Evolutionary conservation across 2,888 invertebrate species (phyloP).

Genomic region (Scrobipalpa costella): DNA sequence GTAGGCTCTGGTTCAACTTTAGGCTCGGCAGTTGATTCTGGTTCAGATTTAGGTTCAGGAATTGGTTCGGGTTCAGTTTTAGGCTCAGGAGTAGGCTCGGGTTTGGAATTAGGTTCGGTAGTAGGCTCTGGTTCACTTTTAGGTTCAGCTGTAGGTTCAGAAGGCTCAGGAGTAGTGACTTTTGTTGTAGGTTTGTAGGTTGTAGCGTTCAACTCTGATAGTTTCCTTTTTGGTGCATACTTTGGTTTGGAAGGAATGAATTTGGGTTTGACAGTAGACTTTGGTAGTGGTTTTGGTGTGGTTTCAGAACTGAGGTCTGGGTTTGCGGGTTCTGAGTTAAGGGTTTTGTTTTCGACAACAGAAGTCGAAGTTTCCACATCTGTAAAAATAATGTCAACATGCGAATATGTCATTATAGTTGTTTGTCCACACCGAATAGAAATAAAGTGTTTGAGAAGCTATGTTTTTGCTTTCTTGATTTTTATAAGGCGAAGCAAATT

Average conservation of each 20-base stretch:
- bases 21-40: constrained; percentile 45
- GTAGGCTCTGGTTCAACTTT: constrained; percentile 56
- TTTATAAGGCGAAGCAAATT: no score
- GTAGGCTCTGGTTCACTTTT: constrained; percentile 64
- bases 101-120: constrained; percentile 56
- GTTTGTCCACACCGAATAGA: constrained; percentile 41
- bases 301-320: constrained; percentile 40
- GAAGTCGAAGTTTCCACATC: constrained; percentile 72
- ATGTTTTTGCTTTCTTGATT: not conserved
- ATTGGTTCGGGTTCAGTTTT: constrained; percentile 63
- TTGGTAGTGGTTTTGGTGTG: constrained; percentile 45
- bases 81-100: constrained; percentile 56
- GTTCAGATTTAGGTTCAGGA: constrained; percentile 57
- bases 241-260: constrained; percentile 46
- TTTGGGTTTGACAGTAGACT: constrained; percentile 38
- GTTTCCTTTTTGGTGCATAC: constrained; percentile 52
- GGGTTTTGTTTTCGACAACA: constrained; percentile 55
- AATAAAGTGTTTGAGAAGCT: not conserved
- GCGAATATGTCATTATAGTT: constrained; percentile 60
- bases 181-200: constrained; percentile 53
- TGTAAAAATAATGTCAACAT: constrained; percentile 74
- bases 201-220: constrained; percentile 52
- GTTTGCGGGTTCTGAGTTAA: constrained; percentile 42
- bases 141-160: constrained; percentile 54
- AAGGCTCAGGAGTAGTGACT: constrained; percentile 39